Conservation (phyloP, 2,113 vertebrate species). For the Pseudorhombus dupliciocellatus region DNA sequence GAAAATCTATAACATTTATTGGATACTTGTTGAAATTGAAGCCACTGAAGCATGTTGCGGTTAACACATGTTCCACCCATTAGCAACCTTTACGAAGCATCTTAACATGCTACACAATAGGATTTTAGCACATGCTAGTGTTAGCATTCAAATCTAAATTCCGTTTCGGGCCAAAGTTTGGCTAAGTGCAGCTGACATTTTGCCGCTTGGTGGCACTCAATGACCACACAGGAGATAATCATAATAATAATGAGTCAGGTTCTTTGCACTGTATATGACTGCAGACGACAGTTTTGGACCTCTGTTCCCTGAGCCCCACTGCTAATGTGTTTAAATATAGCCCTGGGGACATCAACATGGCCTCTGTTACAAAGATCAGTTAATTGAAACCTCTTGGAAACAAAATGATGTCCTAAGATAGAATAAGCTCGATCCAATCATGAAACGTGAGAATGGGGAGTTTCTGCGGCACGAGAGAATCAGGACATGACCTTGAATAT, state of each 20-base stretch:
- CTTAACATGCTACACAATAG: too few relatives aligned
- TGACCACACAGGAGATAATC: neutral
- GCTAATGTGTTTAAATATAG: constrained; percentile 42
- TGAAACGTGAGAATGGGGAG: constrained; percentile 34
- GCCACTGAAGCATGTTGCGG: too few relatives aligned
- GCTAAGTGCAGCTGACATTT: neutral
- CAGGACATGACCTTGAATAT: neutral
- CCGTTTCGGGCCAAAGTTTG: neutral
- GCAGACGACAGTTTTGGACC: constrained; percentile 18
- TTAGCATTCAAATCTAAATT: neutral
- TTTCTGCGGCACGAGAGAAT: neutral
- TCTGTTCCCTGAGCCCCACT: neutral
- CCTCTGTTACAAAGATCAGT: constrained; percentile 33
- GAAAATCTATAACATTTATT: too few relatives aligned
- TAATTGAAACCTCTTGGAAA: constrained; percentile 44
- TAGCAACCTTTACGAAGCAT: too few relatives aligned
- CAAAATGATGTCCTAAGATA: constrained; percentile 46
- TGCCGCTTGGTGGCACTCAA: constrained; percentile 8
- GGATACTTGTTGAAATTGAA: too few relatives aligned
- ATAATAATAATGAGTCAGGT: neutral
- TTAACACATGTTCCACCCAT: too few relatives aligned
- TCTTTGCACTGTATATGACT: neutral
- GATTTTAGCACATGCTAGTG: too few relatives aligned
- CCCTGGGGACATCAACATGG: neutral
- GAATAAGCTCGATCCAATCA: constrained; percentile 14